Evolutionary conservation across 1,140 invertebrate species (phyloP).

Genomic region (Hypsibius dujardini): DNA sequence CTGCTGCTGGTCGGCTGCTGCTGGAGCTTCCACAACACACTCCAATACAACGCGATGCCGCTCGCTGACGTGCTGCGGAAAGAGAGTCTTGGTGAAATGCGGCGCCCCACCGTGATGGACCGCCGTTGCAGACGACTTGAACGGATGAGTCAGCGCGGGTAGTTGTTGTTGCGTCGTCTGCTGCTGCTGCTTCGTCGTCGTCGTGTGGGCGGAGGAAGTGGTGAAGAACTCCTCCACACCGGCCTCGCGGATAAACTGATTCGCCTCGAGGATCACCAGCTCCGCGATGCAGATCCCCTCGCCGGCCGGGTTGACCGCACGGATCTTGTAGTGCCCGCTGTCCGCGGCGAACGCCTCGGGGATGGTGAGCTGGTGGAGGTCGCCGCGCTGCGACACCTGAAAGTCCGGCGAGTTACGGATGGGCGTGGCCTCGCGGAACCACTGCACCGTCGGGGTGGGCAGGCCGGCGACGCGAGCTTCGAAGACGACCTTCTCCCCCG

Average conservation of each 20-base stretch:
- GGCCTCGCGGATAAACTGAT: background rate
- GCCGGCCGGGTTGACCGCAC: slow-evolving; percentile 51
- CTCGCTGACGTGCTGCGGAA: slow-evolving; percentile 16
- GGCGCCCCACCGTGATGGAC: too few species aligned
- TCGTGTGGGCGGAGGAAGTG: background rate
- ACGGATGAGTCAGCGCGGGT: too few species aligned
- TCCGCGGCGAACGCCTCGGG: slow-evolving; percentile 50
- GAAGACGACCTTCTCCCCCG: slow-evolving; percentile 43
- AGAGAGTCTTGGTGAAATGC: background rate
- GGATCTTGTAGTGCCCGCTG: slow-evolving; percentile 63
- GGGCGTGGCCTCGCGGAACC: slow-evolving; percentile 69
- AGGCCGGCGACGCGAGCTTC: slow-evolving; percentile 50
- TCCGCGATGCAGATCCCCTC: slow-evolving; percentile 38
- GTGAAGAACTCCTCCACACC: background rate
- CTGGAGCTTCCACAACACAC: slow-evolving; percentile 21
- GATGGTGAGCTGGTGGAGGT: slow-evolving; percentile 49
- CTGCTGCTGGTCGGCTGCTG: background rate
- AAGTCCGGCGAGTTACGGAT: slow-evolving; percentile 51
- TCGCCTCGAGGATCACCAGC: background rate
- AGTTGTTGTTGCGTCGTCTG: too few species aligned
- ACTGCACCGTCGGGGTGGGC: slow-evolving; percentile 53
- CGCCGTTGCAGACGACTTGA: too few species aligned
- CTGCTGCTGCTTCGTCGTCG: background rate
- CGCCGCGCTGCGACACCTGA: slow-evolving; percentile 48
- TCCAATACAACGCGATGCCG: slow-evolving; percentile 22